These are phyloP conservation scores for Hirudo medicinalis DNA, from an alignment of 1,140 invertebrate species.

Conservation along the genomic window DNA sequence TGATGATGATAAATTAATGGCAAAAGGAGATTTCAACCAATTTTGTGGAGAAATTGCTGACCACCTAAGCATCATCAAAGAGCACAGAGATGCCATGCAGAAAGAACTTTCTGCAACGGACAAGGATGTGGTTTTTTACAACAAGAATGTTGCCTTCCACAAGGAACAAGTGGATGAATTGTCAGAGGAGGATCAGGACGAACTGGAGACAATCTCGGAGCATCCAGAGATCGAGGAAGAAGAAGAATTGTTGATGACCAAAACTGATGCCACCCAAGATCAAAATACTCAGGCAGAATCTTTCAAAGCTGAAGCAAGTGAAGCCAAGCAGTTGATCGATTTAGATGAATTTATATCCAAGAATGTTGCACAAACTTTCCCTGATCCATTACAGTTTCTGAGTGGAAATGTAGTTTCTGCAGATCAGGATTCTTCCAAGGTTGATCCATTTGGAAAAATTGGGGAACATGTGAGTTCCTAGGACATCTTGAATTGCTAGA, in stretches of 20 bases:
- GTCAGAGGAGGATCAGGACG: slow-evolving; percentile 8
- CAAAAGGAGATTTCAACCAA: not conserved
- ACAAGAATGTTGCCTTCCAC: slow-evolving; percentile 4
- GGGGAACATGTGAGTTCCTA: no score
- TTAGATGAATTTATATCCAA: no score
- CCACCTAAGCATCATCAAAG: not conserved
- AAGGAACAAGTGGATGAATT: not conserved
- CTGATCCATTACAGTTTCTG: no score
- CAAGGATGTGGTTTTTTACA: slow-evolving; percentile 6
- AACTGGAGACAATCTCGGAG: slow-evolving; percentile 1
- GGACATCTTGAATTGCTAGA: no score
- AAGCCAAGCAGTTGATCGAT: no score
- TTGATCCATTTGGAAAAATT: no score
- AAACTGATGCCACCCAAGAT: not conserved
- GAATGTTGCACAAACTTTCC: no score
- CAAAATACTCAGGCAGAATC: no score
- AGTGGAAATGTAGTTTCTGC: no score
- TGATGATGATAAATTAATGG: not conserved
- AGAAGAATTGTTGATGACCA: not conserved
- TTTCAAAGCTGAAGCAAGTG: no score
- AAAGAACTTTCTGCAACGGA: not conserved
- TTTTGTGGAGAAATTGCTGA: not conserved
- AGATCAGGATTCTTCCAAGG: no score
- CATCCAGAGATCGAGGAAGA: slow-evolving; percentile 5
- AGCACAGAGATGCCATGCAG: not conserved